Evolutionary conservation across 2,888 invertebrate species (phyloP), one percentile per base, ranked within the genome.

Genomic region (Sepiola atlantica): DNA sequence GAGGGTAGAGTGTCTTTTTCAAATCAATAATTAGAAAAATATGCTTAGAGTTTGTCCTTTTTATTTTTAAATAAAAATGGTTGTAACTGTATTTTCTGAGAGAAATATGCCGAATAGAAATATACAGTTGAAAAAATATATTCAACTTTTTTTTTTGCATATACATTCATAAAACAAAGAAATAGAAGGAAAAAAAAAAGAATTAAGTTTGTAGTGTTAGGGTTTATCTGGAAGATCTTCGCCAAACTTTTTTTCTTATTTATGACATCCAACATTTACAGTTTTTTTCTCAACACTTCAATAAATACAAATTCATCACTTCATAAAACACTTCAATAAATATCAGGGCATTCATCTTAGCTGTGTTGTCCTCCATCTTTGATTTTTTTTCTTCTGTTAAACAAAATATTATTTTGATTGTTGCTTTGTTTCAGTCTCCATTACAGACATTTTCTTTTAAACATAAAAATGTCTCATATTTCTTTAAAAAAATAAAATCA

Each of bases 191-290:
- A 16, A n/a, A 77, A 32, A 32, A 77, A 77, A 77, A 21, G 18
- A 32, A 77, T 32, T 16, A 16, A 77, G 16, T 77, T 77, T n/a
- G 77, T n/a, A 32, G 77, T 32, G 77, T 77, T 77, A 77, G 77
- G n/a, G 77, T 77, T 77, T 77, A 77, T 77, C 77, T 77, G 77
- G 77, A 77, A 77, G 77, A 77, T 77, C 77, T n/a, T n/a, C 32
- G 77, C 77, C 12, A 32, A 77, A 77, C n/a, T 77, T n/a, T 77
- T 32, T 57, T 57, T 57, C 24, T 57, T 57, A n/a, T 77, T 77
- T 77, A n/a, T 77, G 77, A 18, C 77, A 77, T 77, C 77, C 77
- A 77, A 77, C 77, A 77, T 77, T 77, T 77, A 77, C 77, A 77
- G n/a, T n/a, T n/a, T 77, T 77, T 77, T 77, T n/a, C n/a, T 16